Evolutionary conservation across 2,797 vertebrate genomes (phyloP).

Genomic region (Sciurus carolinensis): DNA sequence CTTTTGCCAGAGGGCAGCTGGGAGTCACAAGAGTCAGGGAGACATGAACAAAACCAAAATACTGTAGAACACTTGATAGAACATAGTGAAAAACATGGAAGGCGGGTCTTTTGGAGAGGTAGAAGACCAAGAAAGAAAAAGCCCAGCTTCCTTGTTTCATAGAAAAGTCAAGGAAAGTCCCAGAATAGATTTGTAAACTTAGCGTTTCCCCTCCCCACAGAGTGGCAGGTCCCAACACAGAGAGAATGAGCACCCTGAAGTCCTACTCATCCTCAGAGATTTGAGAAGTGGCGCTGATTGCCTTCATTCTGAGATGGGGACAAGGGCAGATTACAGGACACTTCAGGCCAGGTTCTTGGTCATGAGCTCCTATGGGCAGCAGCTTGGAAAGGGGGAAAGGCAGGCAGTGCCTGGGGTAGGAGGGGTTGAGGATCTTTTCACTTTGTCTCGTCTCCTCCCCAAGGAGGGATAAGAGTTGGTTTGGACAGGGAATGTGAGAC

Average conservation of each 20-base stretch:
- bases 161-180: background rate
- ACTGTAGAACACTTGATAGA: background rate
- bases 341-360: background rate
- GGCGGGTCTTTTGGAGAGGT: background rate
- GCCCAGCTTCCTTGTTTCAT: background rate
- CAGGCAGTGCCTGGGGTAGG: rapidly evolving
- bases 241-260: background rate
- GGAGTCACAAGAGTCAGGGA: background rate
- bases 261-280: background rate
- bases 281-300: background rate
- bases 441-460: background rate
- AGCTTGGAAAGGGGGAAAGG: background rate
- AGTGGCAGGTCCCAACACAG: background rate
- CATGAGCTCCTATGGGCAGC: background rate
- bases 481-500: background rate
- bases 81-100: background rate
- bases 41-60: background rate
- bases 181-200: background rate
- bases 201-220: background rate
- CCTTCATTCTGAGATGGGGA: background rate
- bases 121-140: background rate
- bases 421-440: background rate
- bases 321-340: background rate
- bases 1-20: background rate
- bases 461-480: background rate